Percentiles rank a stretch among this genome's conserved stretches.
Evolutionary conservation across 2,888 invertebrate genomes (phyloP).

Genomic region (Plusia festucae): DNA sequence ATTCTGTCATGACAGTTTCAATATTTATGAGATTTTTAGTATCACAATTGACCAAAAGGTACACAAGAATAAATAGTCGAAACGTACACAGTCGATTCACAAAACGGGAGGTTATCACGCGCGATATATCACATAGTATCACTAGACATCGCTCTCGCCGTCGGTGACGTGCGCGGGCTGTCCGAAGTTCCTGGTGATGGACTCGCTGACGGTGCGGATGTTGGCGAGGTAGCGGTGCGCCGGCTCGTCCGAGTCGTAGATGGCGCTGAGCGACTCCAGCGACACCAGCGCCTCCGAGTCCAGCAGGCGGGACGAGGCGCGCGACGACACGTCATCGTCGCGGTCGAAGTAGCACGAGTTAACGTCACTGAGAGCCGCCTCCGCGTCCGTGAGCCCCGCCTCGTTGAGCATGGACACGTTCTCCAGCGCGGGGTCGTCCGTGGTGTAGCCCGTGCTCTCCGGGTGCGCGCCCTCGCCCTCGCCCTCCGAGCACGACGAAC

Average conservation of each 20-base stretch:
- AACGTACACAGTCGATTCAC: constrained; percentile 47
- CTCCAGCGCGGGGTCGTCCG: constrained; percentile 95
- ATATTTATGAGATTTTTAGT: constrained; percentile 66
- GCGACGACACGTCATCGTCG: constrained; percentile 94
- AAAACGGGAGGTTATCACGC: constrained; percentile 55
- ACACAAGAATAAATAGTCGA: constrained; percentile 57
- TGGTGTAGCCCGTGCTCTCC: constrained; percentile 95
- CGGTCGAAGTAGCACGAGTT: constrained; percentile 94
- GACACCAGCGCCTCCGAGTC: constrained; percentile 94
- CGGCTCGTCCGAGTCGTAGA: constrained; percentile 93
- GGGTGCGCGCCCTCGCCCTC: constrained; percentile 87
- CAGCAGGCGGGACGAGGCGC: constrained; percentile 94
- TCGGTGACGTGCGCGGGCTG: constrained; percentile 91
- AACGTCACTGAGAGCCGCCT: constrained; percentile 96
- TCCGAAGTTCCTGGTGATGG: constrained; percentile 93
- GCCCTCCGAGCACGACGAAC: constrained; percentile 90
- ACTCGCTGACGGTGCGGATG: constrained; percentile 93
- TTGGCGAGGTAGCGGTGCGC: constrained; percentile 92
- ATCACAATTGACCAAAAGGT: constrained; percentile 75
- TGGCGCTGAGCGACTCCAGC: constrained; percentile 94
- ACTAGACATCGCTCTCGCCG: constrained; percentile 91
- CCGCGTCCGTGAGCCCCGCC: constrained; percentile 95
- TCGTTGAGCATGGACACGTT: constrained; percentile 96
- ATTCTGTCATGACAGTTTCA: constrained; percentile 67
- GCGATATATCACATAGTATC: constrained; percentile 58